Percentiles rank a stretch among this genome's conserved stretches.
Conservation (phyloP, 2,113 vertebrate species). For the Lathamus discolor region DNA sequence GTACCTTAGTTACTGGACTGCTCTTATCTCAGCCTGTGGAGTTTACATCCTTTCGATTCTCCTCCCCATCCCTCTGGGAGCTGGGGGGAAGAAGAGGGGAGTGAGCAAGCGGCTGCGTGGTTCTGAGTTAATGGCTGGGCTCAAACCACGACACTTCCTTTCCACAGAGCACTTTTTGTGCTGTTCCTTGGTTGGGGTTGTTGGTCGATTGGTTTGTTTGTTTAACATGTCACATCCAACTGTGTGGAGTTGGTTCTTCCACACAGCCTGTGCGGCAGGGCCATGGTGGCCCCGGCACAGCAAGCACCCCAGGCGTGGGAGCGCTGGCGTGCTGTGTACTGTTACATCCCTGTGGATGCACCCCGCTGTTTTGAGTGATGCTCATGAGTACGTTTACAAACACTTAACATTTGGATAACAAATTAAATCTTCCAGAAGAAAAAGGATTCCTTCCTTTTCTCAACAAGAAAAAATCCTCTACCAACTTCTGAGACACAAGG, state of each 20-base stretch:
- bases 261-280: neutral
- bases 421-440: neutral
- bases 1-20: too few relatives aligned
- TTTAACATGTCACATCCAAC: neutral
- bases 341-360: neutral
- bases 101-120: too few relatives aligned
- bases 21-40: too few relatives aligned
- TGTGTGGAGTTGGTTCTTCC: neutral
- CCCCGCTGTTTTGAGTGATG: neutral
- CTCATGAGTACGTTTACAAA: neutral
- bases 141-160: neutral
- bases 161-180: neutral
- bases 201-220: neutral
- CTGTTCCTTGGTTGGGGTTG: neutral
- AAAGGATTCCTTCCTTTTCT: neutral
- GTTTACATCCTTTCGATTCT: too few relatives aligned
- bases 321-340: accelerated
- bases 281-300: neutral
- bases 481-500: neutral
- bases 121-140: too few relatives aligned
- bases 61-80: too few relatives aligned
- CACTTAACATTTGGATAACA: neutral
- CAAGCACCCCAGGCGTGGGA: neutral
- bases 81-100: too few relatives aligned
- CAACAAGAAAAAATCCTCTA: neutral